Evolutionary conservation across 2,888 invertebrate genomes (phyloP), one percentile per base, ranked within the genome.

Genomic region (Calephelis perditalis): DNA sequence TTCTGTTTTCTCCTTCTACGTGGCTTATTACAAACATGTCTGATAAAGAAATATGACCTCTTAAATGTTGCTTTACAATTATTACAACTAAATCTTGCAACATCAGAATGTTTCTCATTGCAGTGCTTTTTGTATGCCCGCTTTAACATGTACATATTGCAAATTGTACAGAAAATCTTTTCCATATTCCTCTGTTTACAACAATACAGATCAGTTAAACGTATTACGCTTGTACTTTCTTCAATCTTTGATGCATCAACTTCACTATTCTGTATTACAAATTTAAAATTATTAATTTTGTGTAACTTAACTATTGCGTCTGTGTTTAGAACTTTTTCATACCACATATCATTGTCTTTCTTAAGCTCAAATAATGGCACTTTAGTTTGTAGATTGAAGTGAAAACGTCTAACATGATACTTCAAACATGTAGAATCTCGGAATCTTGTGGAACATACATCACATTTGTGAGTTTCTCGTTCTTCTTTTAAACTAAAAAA

Each of bases 21-120:
- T 62, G 71, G 57, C 60, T 68, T 6, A 43, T 78, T 45, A 57
- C 80, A 5, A 66, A 44, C 35, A 11, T 57, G 26, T 44, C 44
- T 57, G 6, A 40, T n/a, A 8, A n/a, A 57, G 7, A 57, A 44
- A 35, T 57, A 43, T 26, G 57, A 43, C 11, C 43, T 57, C 12
- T 47, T 58, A 37, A 47, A 67, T 6, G 49, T 65, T 5, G 40
- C 46, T 15, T 10, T 64, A 0, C 55, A 66, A 43, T 52, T 52
- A 26, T 52, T 52, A 11, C 52, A 52, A 7, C 26, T 52, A 52
- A 26, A 52, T 52, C 26, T 52, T 11, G 35, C 10, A 52, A 52
- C 52, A 11, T 35, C 52, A 11, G 35, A 52, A 52, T 52, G 52
- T 35, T 52, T 52, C 6, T 52, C 52, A 52, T 52, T 26, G 11